Evolutionary conservation across 2,113 vertebrate genomes (phyloP), one percentile per base, ranked within the genome.

Genomic region (Odobenus rosmarus): DNA sequence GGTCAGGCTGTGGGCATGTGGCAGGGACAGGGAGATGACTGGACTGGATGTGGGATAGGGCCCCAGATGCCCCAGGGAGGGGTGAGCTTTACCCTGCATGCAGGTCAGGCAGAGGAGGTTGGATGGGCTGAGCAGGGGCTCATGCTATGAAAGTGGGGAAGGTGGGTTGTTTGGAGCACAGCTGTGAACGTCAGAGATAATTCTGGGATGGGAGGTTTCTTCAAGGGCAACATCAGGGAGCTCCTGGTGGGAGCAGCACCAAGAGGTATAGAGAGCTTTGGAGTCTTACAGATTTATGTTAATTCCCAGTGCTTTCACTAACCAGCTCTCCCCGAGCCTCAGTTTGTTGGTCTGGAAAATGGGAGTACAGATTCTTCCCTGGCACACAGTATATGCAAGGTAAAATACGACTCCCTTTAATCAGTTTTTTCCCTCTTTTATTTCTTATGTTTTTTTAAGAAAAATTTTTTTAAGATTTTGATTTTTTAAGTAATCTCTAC

Each of bases 321-420:
- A 76, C 28, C 51, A 8, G 39, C 8, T 21, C 14, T 79, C 80
- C 72, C 67, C 61, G 85, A 76, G 88, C 62, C 74, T 94, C 85
- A 33, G 84, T 94, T 85, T 77, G 53, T 46, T 53, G 14, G 62
- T 39, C 91, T 95, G 46, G 92, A 71, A 88, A 94, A 74, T 9
- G 31, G 53, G 81, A n/a, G 28, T 46, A 51, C 1, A 49, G 18
- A 76, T 28, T 28, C 18, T 6, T 87, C 53, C 14, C 8, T 23
- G 12, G 28, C 72, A 4, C 21, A 19, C 0, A 84, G n/a, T 46
- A 77, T 59, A 19, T 2, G 36, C 49, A 80, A 71, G 4, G 8
- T 53, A 39, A 82, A 77, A 31, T n/a, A 2, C 8, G 51, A 93
- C 6, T 18, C 36, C 19, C 46, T 82, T 85, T 81, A 11, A 55